A percentile compares a stretch with the other conserved stretches of the same genome.
These are phyloP conservation scores for Myotis myotis DNA, from an alignment of 2,797 vertebrate species.

Conservation along the genomic window DNA sequence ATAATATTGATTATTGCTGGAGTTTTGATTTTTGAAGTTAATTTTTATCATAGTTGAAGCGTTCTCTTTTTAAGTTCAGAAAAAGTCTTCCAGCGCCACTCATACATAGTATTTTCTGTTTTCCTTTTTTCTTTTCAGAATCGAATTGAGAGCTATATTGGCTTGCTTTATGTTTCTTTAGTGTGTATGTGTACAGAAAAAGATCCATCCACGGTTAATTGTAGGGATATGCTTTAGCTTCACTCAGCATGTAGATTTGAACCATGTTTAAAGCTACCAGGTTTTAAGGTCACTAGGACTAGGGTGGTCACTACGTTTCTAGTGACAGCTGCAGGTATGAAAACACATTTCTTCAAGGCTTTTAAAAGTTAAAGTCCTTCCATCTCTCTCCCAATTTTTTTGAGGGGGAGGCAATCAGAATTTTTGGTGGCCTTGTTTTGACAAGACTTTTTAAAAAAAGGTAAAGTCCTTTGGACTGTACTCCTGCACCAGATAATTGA, in stretches of 20 bases:
- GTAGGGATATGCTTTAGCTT: not conserved
- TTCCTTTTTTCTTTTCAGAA: not conserved
- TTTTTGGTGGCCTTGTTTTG: no score
- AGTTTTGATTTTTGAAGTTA: not conserved
- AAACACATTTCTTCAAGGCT: not conserved
- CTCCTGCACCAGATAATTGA: not conserved
- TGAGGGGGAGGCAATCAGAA: no score
- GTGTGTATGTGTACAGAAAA: not conserved
- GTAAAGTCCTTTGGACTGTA: not conserved
- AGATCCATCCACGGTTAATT: not conserved
- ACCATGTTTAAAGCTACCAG: not conserved
- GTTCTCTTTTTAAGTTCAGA: not conserved
- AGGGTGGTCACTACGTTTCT: not conserved
- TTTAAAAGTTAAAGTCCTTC: not conserved
- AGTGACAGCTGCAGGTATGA: not conserved
- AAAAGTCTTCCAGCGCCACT: not conserved
- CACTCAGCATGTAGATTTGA: not conserved
- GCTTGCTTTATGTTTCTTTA: not conserved
- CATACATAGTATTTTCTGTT: not conserved
- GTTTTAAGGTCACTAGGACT: not conserved
- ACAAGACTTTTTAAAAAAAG: no score
- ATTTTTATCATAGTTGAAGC: not conserved
- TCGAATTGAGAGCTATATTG: not conserved
- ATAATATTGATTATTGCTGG: not conserved
- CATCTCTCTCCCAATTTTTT: no score